phyloP scores from a whole-genome alignment of 2,797 vertebrate genomes.

The Xiphophorus birchmanni region DNA sequence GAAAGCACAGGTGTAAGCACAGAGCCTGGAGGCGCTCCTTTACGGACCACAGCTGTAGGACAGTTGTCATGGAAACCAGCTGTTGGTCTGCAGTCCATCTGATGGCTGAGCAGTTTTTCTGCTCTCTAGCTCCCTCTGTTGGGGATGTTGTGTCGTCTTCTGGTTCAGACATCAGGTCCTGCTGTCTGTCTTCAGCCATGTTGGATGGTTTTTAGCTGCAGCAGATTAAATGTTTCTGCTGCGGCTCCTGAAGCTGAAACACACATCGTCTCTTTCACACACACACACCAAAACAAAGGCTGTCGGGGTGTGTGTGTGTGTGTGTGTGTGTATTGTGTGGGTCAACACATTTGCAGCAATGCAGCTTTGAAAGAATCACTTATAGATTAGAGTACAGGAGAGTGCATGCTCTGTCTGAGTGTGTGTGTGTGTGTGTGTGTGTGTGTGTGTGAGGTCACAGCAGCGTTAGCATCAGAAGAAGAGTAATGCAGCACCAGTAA shows the following conservation, averaged over 20 bases:
- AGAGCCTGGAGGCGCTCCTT: neutral
- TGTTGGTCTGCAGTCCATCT: neutral
- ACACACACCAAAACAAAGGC: neutral
- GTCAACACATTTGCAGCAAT: slow-evolving; percentile 35
- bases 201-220: neutral
- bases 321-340: slow-evolving; percentile 5
- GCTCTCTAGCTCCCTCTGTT: neutral
- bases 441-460: neutral
- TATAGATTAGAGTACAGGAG: slow-evolving; percentile 29
- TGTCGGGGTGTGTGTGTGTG: neutral
- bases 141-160: neutral
- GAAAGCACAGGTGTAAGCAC: too few relatives aligned
- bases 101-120: neutral
- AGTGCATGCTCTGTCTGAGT: neutral
- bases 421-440: too few relatives aligned
- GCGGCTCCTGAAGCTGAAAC: neutral
- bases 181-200: neutral
- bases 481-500: too few relatives aligned
- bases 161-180: neutral
- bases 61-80: neutral
- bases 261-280: neutral
- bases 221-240: neutral
- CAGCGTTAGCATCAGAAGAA: neutral
- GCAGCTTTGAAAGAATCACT: slow-evolving; percentile 34
- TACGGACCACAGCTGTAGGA: neutral